Conservation (phyloP, 2,888 invertebrate species). For the Drosophila cognata region DNA sequence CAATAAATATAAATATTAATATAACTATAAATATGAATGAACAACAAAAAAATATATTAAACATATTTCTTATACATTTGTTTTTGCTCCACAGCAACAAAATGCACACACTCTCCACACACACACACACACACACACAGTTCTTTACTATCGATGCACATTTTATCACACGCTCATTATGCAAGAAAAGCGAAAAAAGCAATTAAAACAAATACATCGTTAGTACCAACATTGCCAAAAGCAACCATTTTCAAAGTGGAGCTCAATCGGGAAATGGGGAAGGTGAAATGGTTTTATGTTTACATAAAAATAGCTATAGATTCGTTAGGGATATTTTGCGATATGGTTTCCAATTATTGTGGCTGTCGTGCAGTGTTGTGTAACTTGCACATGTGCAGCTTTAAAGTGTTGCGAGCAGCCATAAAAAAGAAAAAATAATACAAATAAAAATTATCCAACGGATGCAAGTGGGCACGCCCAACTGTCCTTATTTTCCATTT, state of each 20-base stretch:
- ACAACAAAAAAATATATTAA: neutral
- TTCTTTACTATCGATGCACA: constrained; percentile 12
- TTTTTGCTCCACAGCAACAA: neutral
- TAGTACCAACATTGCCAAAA: constrained; percentile 34
- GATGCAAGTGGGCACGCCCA: constrained; percentile 23
- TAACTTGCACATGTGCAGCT: constrained; percentile 44
- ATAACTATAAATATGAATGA: neutral
- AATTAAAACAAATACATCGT: constrained; percentile 69
- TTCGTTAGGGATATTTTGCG: constrained; percentile 25
- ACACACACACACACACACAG: neutral
- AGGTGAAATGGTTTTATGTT: neutral
- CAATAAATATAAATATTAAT: constrained; percentile 4
- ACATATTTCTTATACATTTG: neutral
- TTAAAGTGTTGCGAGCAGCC: constrained; percentile 36
- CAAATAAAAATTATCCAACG: constrained; percentile 26
- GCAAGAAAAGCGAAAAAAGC: constrained; percentile 73
- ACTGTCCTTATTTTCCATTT: constrained; percentile 7
- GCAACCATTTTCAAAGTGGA: constrained; percentile 54
- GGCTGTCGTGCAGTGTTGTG: constrained; percentile 50
- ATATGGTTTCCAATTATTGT: constrained; percentile 66
- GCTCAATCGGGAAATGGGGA: neutral
- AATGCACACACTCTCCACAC: neutral
- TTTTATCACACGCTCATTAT: constrained; percentile 76
- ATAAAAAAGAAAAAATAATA: constrained; percentile 15
- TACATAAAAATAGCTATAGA: constrained; percentile 15